Evolutionary conservation across 2,113 vertebrate species (phyloP), one percentile per base, ranked within the genome.

Genomic region (Mus pahari): DNA sequence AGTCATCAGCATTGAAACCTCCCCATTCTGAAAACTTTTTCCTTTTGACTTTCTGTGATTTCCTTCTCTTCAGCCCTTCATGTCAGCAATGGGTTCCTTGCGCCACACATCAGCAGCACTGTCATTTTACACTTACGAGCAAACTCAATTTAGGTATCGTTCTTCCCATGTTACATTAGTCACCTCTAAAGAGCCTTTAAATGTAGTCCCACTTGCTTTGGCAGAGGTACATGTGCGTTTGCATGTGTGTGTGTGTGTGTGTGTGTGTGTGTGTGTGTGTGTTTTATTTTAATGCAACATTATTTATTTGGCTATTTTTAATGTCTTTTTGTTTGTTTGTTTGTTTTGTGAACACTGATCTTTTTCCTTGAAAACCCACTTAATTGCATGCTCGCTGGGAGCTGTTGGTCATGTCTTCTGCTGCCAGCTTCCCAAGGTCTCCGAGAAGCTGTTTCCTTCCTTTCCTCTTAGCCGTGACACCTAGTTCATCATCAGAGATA

Each of bases 401-500:
- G 71, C 42, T 92, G 86, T 89, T 97, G 93, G 96, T 98, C 96
- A 36, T 90, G 96, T 97, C 83, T 68, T 94, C 92, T 97, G 90
- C 60, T 58, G 93, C 83, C 84, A 95, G 81, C 88, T 98, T 97
- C 93, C 96, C 97, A 98, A 98, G 97, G 97, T 98, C 97, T 98
- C 95, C 36, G 53, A 53, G 86, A 96, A 86, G 92, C 77, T 97
- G 78, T 89, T 87, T 98, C 97, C 97, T 97, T 93, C 9, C 95
- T 92, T 98, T 98, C 87, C 97, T 93, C 98, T 97, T 94, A 95
- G 97, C 89, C 94, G 89, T 6, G 83, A 97, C 91, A 95, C 84
- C 64, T 97, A 97, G 97, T 98, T 98, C 96, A 97, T 98, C 98
- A 97, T 97, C 94, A 92, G 77, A 98, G 97, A 98, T 98, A 98